Base-by-base conservation (phyloP, 2,888 invertebrate species). In the Rhingia rostrata region DNA sequence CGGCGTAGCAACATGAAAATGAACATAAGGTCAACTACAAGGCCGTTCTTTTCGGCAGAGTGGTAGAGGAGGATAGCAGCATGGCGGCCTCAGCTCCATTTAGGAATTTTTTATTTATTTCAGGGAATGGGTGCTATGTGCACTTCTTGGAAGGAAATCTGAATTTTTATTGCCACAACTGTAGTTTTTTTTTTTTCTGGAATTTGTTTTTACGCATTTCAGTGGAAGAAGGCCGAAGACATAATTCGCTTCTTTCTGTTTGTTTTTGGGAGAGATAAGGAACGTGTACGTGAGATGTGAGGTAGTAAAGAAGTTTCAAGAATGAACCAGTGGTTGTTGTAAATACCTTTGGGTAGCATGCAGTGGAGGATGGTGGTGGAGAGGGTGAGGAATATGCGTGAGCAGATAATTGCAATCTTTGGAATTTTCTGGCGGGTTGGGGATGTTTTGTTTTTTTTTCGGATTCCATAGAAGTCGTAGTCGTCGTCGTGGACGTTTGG, bases 21-120 rank as follows among this genome's bases (percentile, higher is more conserved):
- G 58, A 84, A 74, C 83, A 84, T 84, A 84, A 84, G 83, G 83
- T 84, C 83, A 84, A 74, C 79, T 84, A 84, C 83, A 84, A 84
- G 83, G 83, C 79, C 83, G 83, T 84, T 84, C 77, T 79, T 83
- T 69, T 64, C 60, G 61, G 66, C 43, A 61, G 22, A 32, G 37
- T 32, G 58, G 10, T 14, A 30, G 47, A 37, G 33, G 43, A 14
- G 56, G 70, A 53, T 3, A 64, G 54, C 14, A 37, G 60, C 37
- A 39, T 33, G 37, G 39, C 61, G 63, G 63, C 69, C 51, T 54
- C 73, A 61, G 61, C 60, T 69, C 67, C 74, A 74, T 54, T 80
- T 80, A 49, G 49, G 56, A 53, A 39, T 41, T 14, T 63, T 53
- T 61, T 66, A 61, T 37, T 32, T 61, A 35, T 75, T 70, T 47